These are phyloP conservation scores for Siniperca obscura DNA, from an alignment of 2,797 vertebrate species.

Conservation along the genomic window DNA sequence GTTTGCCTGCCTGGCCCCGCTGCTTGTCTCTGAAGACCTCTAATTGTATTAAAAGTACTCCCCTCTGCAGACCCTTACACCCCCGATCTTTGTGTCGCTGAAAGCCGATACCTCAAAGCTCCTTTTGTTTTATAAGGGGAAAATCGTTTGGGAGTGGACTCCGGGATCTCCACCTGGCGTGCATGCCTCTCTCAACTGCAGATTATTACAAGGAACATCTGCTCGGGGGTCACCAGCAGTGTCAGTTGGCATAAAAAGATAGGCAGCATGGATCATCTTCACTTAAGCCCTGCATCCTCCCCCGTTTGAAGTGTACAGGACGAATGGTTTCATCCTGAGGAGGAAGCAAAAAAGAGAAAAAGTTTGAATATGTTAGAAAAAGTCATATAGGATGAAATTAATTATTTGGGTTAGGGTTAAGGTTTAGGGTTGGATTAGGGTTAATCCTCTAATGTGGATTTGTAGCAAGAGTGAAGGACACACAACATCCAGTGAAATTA, in stretches of 20 bases:
- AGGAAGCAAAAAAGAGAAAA: constrained; percentile 46
- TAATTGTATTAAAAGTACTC: constrained; percentile 86
- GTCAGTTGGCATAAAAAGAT: constrained; percentile 84
- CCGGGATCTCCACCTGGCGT: constrained; percentile 85
- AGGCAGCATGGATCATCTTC: constrained; percentile 79
- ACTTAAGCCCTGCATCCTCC: constrained; percentile 72
- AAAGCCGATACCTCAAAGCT: constrained; percentile 88
- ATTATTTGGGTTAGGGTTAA: constrained; percentile 49
- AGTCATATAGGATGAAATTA: constrained; percentile 58
- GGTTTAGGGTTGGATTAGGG: constrained; percentile 54
- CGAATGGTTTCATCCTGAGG: constrained; percentile 48
- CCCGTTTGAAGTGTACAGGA: constrained; percentile 73
- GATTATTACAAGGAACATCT: constrained; percentile 89
- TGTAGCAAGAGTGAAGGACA: constrained; percentile 51
- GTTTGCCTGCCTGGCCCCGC: constrained; percentile 63
- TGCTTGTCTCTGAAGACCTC: constrained; percentile 81
- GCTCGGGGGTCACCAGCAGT: constrained; percentile 84
- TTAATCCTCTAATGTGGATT: constrained; percentile 67
- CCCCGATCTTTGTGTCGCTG: constrained; percentile 81
- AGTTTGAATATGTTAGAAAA: constrained; percentile 58
- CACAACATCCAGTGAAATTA: constrained; percentile 47
- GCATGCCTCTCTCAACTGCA: constrained; percentile 87
- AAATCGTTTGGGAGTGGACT: constrained; percentile 82
- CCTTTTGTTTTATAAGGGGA: constrained; percentile 85
- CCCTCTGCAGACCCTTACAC: constrained; percentile 78